phyloP scores from a whole-genome alignment of 2,888 invertebrate genomes.

The Yponomeuta evonymella region DNA sequence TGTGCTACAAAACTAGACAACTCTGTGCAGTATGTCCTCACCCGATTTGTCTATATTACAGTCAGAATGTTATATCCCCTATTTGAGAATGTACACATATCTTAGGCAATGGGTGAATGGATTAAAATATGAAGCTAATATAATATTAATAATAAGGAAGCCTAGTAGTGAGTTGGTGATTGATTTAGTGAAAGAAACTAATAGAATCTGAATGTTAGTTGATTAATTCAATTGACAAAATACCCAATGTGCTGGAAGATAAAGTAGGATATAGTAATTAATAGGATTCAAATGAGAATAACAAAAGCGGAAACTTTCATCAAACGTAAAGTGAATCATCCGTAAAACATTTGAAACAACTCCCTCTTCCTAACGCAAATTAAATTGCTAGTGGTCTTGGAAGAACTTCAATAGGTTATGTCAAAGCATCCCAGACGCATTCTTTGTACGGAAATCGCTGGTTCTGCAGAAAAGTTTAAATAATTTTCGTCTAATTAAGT shows the following conservation, averaged over 20 bases:
- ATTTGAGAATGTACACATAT: not conserved
- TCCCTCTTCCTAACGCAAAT: not conserved
- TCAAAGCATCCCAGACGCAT: not conserved
- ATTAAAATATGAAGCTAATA: not conserved
- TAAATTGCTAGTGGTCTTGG: not conserved
- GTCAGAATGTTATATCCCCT: not conserved
- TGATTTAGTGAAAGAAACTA: too few relatives aligned
- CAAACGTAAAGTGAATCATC: not conserved
- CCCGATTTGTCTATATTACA: too few relatives aligned
- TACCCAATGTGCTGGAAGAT: not conserved
- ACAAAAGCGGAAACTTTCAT: not conserved
- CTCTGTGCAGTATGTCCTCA: too few relatives aligned
- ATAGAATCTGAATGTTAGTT: not conserved
- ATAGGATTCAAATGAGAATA: not conserved
- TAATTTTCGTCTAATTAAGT: not conserved
- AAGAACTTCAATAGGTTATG: not conserved
- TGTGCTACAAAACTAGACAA: not conserved
- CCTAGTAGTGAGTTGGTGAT: too few relatives aligned
- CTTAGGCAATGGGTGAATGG: not conserved
- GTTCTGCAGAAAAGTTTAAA: not conserved
- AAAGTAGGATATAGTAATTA: not conserved
- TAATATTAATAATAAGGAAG: not conserved
- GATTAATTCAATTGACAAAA: not conserved
- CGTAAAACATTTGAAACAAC: not conserved
- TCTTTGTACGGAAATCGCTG: not conserved